These are phyloP conservation scores for Synanthedon myopaeformis DNA, from an alignment of 2,888 invertebrate genomes.

Conservation along the genomic window DNA sequence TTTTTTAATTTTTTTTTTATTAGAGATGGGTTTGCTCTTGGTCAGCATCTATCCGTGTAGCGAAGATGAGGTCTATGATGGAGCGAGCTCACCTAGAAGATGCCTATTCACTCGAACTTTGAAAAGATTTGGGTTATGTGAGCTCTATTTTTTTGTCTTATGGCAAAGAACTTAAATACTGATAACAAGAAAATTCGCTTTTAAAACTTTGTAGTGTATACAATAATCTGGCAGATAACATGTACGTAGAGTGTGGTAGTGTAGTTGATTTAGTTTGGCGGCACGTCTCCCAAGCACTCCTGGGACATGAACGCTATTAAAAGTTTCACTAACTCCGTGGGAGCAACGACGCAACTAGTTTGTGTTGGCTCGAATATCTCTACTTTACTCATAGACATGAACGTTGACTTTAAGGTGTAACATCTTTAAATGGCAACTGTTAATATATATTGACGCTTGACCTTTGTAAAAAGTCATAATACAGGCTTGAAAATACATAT, in stretches of 20 bases:
- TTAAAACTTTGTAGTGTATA: constrained; percentile 73
- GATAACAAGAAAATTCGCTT: constrained; percentile 49
- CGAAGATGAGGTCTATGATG: no score
- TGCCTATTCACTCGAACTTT: no score
- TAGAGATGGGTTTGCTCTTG: no score
- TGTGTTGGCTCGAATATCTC: constrained; percentile 28
- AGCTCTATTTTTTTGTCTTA: no score
- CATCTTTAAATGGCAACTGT: not conserved
- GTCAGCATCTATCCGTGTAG: no score
- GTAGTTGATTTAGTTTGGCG: constrained; percentile 22
- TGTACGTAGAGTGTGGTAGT: constrained; percentile 1
- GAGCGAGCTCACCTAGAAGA: no score
- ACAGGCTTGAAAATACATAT: no score
- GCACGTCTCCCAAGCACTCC: constrained; percentile 13
- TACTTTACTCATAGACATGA: constrained; percentile 14
- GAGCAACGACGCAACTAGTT: constrained; percentile 47
- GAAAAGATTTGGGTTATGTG: no score
- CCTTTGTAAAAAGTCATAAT: no score
- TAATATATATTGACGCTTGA: not conserved
- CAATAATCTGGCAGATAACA: constrained; percentile 17
- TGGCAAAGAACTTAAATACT: constrained; percentile 30
- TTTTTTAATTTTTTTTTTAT: no score
- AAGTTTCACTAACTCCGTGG: constrained; percentile 48
- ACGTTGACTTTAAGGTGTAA: constrained; percentile 9
- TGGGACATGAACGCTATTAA: constrained; percentile 51